Percentiles rank a stretch among this genome's conserved stretches.
phyloP scores from a whole-genome alignment of 2,888 invertebrate genomes.

The Watsonalla cultraria region DNA sequence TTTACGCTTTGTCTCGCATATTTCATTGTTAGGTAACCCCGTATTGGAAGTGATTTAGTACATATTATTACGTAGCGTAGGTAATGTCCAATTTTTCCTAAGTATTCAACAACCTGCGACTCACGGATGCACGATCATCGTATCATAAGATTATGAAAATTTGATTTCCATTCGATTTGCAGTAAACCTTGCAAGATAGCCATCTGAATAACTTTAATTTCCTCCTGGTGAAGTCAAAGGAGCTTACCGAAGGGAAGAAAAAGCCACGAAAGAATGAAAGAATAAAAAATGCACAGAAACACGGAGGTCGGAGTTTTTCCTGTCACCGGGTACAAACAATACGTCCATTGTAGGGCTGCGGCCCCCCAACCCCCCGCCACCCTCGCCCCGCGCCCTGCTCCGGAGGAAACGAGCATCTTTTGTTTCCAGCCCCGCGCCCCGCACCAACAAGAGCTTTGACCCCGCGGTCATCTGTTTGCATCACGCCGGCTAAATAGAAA shows the following conservation, averaged over 20 bases:
- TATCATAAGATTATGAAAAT: neutral
- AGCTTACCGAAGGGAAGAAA: slow-evolving; percentile 57
- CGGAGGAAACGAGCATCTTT: slow-evolving; percentile 77
- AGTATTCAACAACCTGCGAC: too few relatives aligned
- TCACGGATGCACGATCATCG: too few relatives aligned
- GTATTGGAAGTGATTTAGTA: too few relatives aligned
- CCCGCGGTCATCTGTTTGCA: slow-evolving; percentile 74
- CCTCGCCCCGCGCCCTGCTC: slow-evolving; percentile 42
- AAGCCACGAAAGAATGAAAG: slow-evolving; percentile 45
- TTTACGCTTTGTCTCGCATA: too few relatives aligned
- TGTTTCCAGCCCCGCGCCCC: slow-evolving; percentile 62
- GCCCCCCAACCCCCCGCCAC: slow-evolving; percentile 29
- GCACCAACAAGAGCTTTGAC: slow-evolving; percentile 68
- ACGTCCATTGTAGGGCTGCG: slow-evolving; percentile 62
- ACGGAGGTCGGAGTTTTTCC: slow-evolving; percentile 78
- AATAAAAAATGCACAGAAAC: slow-evolving; percentile 77
- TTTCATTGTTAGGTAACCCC: too few relatives aligned
- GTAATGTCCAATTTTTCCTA: too few relatives aligned
- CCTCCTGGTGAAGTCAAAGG: slow-evolving; percentile 62
- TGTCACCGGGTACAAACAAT: slow-evolving; percentile 78
- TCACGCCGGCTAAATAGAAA: slow-evolving; percentile 46
- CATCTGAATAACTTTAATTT: slow-evolving; percentile 67
- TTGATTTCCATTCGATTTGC: slow-evolving; percentile 2
- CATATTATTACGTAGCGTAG: too few relatives aligned
- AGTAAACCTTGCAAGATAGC: slow-evolving; percentile 33